A percentile compares a stretch with the other conserved stretches of the same genome.
Evolutionary conservation across 2,113 vertebrate genomes (phyloP).

Genomic region (Panthera leo): DNA sequence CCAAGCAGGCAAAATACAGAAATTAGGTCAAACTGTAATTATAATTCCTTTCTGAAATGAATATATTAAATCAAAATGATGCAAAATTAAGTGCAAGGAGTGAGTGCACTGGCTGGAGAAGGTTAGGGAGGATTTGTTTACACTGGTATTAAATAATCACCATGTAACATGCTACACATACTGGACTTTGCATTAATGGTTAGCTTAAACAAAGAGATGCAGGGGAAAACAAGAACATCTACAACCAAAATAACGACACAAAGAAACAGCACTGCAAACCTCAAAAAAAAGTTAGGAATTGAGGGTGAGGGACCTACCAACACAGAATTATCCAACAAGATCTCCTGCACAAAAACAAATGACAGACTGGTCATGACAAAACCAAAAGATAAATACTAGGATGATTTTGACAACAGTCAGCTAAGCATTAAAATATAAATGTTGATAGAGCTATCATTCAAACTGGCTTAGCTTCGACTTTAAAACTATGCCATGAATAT

Average conservation of each 20-base stretch:
- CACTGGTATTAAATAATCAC: constrained; percentile 73
- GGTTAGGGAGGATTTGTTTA: constrained; percentile 81
- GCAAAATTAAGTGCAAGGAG: constrained; percentile 74
- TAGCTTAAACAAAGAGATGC: constrained; percentile 78
- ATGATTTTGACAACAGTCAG: constrained; percentile 77
- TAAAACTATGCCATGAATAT: constrained; percentile 4
- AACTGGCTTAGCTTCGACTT: constrained; percentile 50
- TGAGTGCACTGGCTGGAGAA: constrained; percentile 75
- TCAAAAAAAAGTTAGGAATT: constrained; percentile 79
- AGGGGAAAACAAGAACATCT: constrained; percentile 75
- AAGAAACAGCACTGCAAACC: constrained; percentile 83
- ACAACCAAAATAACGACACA: constrained; percentile 56
- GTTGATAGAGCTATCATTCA: constrained; percentile 30
- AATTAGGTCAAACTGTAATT: constrained; percentile 66
- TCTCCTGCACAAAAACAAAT: constrained; percentile 94
- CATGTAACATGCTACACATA: constrained; percentile 85
- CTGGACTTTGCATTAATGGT: constrained; percentile 80
- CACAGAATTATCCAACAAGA: constrained; percentile 97
- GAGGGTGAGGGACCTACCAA: constrained; percentile 92
- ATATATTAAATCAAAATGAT: constrained; percentile 73
- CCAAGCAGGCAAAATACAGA: constrained; percentile 82
- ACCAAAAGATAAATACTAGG: constrained; percentile 80
- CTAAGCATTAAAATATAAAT: constrained; percentile 66
- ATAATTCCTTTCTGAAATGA: constrained; percentile 69
- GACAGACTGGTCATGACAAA: constrained; percentile 89